Conservation (phyloP, 1,140 invertebrate species). For the Cyclina sinensis region DNA sequence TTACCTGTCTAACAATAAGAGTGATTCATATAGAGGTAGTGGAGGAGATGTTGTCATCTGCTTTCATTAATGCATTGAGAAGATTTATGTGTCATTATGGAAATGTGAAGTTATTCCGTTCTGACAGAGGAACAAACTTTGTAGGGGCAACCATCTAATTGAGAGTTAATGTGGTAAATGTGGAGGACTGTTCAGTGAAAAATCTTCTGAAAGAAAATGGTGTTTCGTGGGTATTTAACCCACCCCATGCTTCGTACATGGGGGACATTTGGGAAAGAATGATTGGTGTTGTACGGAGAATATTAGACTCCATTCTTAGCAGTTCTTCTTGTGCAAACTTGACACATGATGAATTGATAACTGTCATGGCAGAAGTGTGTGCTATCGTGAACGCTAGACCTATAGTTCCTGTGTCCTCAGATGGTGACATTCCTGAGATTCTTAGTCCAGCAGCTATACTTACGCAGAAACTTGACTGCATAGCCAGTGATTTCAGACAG, state of each 20-base stretch:
- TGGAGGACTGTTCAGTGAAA: conserved; percentile 5
- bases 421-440: conserved; percentile 44
- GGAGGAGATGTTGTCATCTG: conserved; percentile 22
- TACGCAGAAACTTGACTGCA: conserved; percentile 44
- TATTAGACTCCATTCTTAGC: not conserved
- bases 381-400: conserved; percentile 68
- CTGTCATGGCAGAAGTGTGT: conserved; percentile 64
- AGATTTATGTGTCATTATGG: conserved; percentile 6
- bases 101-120: conserved; percentile 13
- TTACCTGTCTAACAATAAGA: conserved; percentile 36
- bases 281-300: not conserved
- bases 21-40: conserved; percentile 56
- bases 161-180: conserved; percentile 9
- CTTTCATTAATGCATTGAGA: conserved; percentile 45
- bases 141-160: conserved; percentile 4
- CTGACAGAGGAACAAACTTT: conserved; percentile 54
- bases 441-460: conserved; percentile 53
- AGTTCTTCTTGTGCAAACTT: not conserved
- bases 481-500: not conserved
- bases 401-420: conserved; percentile 61
- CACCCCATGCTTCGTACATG: not conserved
- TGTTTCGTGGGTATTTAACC: conserved; percentile 56
- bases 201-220: not conserved
- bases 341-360: conserved; percentile 56
- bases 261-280: not conserved